Percentiles rank a stretch among this genome's conserved stretches.
phyloP scores from a whole-genome alignment of 2,797 vertebrate species.

The Perodicticus potto region DNA sequence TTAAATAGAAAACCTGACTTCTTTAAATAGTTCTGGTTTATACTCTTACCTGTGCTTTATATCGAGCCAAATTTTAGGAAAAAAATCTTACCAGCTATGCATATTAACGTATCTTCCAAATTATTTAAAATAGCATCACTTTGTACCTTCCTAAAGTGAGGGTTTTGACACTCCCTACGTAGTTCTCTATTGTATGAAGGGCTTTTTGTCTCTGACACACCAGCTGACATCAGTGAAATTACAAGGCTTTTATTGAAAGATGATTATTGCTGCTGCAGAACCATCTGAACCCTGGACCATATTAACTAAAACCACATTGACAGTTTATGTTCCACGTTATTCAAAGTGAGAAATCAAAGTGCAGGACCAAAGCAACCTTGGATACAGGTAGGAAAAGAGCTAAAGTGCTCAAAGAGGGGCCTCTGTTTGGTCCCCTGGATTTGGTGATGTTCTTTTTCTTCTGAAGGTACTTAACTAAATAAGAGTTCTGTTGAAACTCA shows the following conservation, averaged over 20 bases:
- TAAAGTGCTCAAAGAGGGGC: neutral
- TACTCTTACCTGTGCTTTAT: neutral
- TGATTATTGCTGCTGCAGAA: constrained; percentile 11
- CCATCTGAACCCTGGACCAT: neutral
- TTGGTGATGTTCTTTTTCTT: neutral
- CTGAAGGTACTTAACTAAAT: neutral
- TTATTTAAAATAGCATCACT: constrained; percentile 13
- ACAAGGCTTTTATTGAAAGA: neutral
- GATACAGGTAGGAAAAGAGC: neutral
- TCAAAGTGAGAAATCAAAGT: neutral
- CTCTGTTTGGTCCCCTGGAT: neutral
- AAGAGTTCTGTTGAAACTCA: constrained; percentile 43
- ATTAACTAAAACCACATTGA: constrained; percentile 1
- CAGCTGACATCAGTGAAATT: constrained; percentile 8
- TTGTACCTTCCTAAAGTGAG: constrained; percentile 5
- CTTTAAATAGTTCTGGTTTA: neutral
- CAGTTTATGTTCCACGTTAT: neutral
- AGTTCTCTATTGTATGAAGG: neutral
- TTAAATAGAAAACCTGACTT: neutral
- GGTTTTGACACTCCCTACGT: neutral
- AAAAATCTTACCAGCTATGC: neutral
- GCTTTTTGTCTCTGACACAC: neutral
- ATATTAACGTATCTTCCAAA: constrained; percentile 2
- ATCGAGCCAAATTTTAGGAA: neutral
- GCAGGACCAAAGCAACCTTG: neutral